Evolutionary conservation across 2,888 invertebrate genomes (phyloP).

Genomic region (Trachelus iudaicus): DNA sequence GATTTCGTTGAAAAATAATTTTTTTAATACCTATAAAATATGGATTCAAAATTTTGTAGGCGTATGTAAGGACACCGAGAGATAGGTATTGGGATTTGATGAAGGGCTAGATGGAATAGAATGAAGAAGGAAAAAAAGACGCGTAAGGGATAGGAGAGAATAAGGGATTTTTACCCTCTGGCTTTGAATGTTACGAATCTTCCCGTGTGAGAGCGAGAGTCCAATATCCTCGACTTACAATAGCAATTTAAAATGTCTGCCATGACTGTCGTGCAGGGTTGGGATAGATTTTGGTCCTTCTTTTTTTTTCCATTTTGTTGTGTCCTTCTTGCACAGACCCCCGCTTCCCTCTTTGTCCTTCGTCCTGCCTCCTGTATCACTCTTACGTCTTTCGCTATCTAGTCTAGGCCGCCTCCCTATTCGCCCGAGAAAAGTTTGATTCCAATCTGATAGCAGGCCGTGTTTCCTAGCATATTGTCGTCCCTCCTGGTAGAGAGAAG

Average conservation of each 20-base stretch:
- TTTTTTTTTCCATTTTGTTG: background rate
- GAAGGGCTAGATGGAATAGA: background rate
- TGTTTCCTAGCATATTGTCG: slow-evolving; percentile 18
- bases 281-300: slow-evolving; percentile 3
- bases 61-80: background rate
- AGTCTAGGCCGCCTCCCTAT: background rate
- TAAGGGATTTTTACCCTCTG: background rate
- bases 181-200: background rate
- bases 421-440: slow-evolving; percentile 11
- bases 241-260: slow-evolving; percentile 21
- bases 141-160: background rate
- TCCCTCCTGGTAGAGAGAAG: slow-evolving; percentile 10
- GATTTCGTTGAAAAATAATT: background rate
- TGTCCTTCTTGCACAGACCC: background rate
- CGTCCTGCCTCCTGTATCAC: background rate
- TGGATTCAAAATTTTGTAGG: background rate
- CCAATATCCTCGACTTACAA: slow-evolving; percentile 20
- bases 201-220: slow-evolving; percentile 7
- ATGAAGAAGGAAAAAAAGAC: background rate
- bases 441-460: slow-evolving; percentile 17
- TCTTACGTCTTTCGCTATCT: background rate
- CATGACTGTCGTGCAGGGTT: slow-evolving; percentile 11
- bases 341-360: background rate
- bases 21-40: background rate
- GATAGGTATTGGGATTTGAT: background rate